Evolutionary conservation across 53 echinoderm and acorn worm genomes (phyloP).

Genomic region (Astropecten irregularis): DNA sequence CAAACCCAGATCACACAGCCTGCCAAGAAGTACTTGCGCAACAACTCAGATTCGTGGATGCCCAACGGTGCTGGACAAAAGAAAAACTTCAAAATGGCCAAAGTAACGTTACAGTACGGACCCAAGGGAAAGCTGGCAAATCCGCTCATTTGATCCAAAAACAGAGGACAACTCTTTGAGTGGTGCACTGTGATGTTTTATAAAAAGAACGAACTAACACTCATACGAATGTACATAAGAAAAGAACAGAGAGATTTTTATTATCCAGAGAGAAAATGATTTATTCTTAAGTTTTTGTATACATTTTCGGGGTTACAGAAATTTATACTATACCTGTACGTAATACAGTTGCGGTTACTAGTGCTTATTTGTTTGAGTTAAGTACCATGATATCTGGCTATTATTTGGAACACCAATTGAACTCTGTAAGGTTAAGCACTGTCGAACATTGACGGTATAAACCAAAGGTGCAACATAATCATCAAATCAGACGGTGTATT

Average conservation of each 20-base stretch:
- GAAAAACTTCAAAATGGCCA: slow-evolving; percentile 38
- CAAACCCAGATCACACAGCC: slow-evolving; percentile 4
- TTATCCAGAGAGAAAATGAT: not conserved
- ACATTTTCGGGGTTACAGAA: not conserved
- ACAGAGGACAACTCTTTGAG: not conserved
- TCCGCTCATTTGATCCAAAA: not conserved
- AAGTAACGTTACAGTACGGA: slow-evolving; percentile 45
- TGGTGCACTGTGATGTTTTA: not conserved
- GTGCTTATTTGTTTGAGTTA: no score
- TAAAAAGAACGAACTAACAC: not conserved
- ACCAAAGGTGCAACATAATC: no score
- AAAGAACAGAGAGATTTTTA: not conserved
- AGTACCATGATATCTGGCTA: no score
- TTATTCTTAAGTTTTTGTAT: not conserved
- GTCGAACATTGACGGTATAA: no score
- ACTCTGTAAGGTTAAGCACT: no score
- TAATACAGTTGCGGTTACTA: no score
- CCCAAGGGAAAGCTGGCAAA: slow-evolving; percentile 33
- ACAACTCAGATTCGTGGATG: not conserved
- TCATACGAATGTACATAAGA: not conserved
- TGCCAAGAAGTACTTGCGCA: not conserved
- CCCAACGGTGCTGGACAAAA: not conserved
- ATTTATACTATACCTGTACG: not conserved
- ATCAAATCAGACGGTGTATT: no score
- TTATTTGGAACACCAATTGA: no score